These are phyloP conservation scores for Automeris io DNA, from an alignment of 2,888 invertebrate species.

Conservation along the genomic window DNA sequence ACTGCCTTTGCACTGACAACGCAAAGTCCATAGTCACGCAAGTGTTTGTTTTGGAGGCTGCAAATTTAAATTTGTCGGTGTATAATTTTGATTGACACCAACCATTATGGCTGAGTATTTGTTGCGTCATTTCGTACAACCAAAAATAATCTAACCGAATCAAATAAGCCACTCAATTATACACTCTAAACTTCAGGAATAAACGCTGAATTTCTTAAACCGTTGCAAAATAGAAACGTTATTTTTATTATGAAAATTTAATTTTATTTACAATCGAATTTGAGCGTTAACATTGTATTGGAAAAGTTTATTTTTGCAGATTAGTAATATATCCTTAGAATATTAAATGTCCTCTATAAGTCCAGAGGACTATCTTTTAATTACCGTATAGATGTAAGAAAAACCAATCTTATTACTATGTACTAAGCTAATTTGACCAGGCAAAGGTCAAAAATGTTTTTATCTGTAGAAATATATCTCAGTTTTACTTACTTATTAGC, in stretches of 20 bases:
- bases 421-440: too few relatives aligned
- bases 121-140: constrained; percentile 69
- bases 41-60: constrained; percentile 32
- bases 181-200: not conserved
- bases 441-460: too few relatives aligned
- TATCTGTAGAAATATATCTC: too few relatives aligned
- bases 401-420: too few relatives aligned
- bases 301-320: constrained; percentile 18
- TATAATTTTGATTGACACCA: constrained; percentile 76
- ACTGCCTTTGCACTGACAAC: constrained; percentile 17
- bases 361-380: not conserved
- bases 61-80: constrained; percentile 55
- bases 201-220: constrained; percentile 8
- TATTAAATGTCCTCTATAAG: not conserved
- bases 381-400: too few relatives aligned
- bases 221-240: constrained; percentile 7
- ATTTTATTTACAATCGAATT: constrained; percentile 25
- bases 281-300: constrained; percentile 19
- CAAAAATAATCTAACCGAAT: constrained; percentile 34
- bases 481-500: too few relatives aligned
- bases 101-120: constrained; percentile 69
- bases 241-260: constrained; percentile 5
- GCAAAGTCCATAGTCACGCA: constrained; percentile 36
- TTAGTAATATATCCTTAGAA: not conserved
- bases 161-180: not conserved